These are phyloP conservation scores for Polymixis lichenea DNA, from an alignment of 2,888 invertebrate genomes.

Conservation along the genomic window DNA sequence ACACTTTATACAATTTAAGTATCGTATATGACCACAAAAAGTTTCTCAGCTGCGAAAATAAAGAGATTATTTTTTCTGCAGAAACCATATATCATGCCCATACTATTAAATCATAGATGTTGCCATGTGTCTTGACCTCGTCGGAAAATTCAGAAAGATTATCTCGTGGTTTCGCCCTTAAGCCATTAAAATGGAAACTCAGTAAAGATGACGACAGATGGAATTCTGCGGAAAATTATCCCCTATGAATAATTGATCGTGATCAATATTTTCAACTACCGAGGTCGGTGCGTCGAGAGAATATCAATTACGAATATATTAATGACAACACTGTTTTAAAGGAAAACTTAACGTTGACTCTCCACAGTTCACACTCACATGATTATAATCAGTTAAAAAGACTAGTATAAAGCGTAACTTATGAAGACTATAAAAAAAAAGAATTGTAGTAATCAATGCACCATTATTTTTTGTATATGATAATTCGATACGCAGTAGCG, in stretches of 20 bases:
- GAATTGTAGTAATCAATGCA: not conserved
- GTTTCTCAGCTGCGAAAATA: not conserved
- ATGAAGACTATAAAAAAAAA: not conserved
- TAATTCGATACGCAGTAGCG: not conserved
- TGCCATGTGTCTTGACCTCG: not conserved
- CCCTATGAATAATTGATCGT: constrained; percentile 36
- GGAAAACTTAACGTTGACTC: constrained; percentile 21
- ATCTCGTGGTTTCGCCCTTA: constrained; percentile 11
- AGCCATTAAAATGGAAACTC: constrained; percentile 28
- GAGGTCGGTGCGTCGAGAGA: constrained; percentile 27
- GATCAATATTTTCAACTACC: constrained; percentile 46
- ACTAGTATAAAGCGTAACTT: not conserved
- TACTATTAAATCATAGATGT: not conserved
- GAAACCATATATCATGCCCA: not conserved
- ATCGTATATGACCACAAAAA: too few relatives aligned
- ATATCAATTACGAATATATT: constrained; percentile 36
- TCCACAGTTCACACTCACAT: not conserved
- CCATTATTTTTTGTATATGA: not conserved
- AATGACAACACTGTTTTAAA: constrained; percentile 10
- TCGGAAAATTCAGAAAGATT: constrained; percentile 8
- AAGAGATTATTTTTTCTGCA: not conserved
- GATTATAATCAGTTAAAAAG: not conserved
- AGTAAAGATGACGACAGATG: constrained; percentile 9
- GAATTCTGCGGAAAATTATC: constrained; percentile 39
- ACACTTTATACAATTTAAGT: too few relatives aligned